A percentile compares a stretch with the other conserved stretches of the same genome.
These are phyloP conservation scores for Cryptosula pallasiana DNA, from an alignment of 2,888 invertebrate species.

Conservation along the genomic window DNA sequence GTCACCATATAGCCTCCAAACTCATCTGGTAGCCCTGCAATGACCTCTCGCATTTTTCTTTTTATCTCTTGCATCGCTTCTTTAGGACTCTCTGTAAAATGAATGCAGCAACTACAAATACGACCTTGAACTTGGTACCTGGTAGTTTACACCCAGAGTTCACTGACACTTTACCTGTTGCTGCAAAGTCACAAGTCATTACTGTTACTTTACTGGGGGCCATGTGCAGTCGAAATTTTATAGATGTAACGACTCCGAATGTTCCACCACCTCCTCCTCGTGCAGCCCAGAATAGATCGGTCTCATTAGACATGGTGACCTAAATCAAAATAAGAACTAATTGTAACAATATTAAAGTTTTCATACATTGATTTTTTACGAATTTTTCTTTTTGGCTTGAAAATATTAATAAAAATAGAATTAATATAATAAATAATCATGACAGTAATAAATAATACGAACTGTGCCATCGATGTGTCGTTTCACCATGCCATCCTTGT, in stretches of 20 bases:
- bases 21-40: neutral
- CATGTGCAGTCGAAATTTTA: constrained; percentile 30
- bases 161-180: neutral
- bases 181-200: neutral
- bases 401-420: no score
- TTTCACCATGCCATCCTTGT: constrained; percentile 5
- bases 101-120: no score
- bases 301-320: constrained; percentile 22
- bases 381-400: no score
- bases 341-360: no score
- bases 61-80: neutral
- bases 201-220: constrained; percentile 22
- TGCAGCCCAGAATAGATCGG: constrained; percentile 33
- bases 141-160: no score
- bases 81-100: no score
- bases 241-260: constrained; percentile 30
- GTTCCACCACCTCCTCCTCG: constrained; percentile 32
- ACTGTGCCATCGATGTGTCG: neutral
- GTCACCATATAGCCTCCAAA: neutral
- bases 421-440: no score
- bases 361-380: no score
- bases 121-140: no score
- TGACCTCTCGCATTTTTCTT: neutral
- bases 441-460: no score
- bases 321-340: constrained; percentile 22